Percentiles rank a stretch among this genome's conserved stretches.
These are phyloP conservation scores for Silvanus unidentatus DNA, from an alignment of 2,888 invertebrate genomes.

Conservation along the genomic window DNA sequence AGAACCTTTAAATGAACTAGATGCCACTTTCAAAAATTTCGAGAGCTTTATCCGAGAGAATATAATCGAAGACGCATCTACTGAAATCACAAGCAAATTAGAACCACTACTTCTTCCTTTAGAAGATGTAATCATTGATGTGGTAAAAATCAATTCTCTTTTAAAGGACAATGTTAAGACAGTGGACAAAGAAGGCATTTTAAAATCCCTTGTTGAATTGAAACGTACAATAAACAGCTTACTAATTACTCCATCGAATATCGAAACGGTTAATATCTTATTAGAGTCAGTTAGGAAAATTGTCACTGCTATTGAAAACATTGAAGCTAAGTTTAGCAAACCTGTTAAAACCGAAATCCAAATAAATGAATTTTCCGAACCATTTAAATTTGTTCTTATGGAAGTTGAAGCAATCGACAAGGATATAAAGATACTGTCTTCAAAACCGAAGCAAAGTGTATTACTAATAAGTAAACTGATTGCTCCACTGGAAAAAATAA, in stretches of 20 bases:
- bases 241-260: constrained; percentile 14
- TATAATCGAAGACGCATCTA: constrained; percentile 18
- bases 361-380: constrained; percentile 12
- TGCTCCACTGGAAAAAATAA: constrained; percentile 10
- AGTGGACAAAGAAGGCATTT: constrained; percentile 8
- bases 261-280: constrained; percentile 10
- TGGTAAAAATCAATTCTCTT: constrained; percentile 28
- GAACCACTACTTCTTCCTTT: constrained; percentile 21
- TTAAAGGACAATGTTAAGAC: constrained; percentile 15
- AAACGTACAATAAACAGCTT: constrained; percentile 15
- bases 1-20: constrained; percentile 44
- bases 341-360: constrained; percentile 10
- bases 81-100: constrained; percentile 15
- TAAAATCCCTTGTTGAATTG: constrained; percentile 13
- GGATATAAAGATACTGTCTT: constrained; percentile 5
- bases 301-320: constrained; percentile 11
- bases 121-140: constrained; percentile 26
- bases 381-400: constrained; percentile 10
- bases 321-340: constrained; percentile 12
- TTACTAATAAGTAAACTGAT: constrained; percentile 9
- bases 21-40: constrained; percentile 36
- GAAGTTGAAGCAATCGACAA: constrained; percentile 12
- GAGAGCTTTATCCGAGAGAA: constrained; percentile 31
- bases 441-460: constrained; percentile 11
- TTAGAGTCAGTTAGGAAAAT: constrained; percentile 19